Evolutionary conservation across 2,888 invertebrate species (phyloP), one percentile per base, ranked within the genome.

Genomic region (Cephus sareptanus): DNA sequence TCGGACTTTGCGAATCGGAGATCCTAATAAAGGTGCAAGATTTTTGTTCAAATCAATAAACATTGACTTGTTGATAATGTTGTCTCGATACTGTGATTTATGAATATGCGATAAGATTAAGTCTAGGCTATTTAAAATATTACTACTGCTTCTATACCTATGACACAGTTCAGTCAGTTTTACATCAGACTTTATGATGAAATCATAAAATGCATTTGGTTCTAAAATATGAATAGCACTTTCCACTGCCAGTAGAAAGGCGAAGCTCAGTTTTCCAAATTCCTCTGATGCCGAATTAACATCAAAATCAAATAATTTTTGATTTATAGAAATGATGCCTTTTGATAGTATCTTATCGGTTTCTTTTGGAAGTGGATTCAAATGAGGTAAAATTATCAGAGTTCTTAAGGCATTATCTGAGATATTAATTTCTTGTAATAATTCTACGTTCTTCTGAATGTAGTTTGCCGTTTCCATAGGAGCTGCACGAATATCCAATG

Each of bases 181-280:
- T 31, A 87, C 80, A 35, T 82, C 77, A 69, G 81, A 77, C 0
- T 79, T 80, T 4, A 78, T 73, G 1, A 89, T 92, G 80, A 93
- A 92, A 69, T 92, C 89, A 70, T 92, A 90, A 69, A 94, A 85
- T 79, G 90, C 91, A 79, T 93, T 92, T 73, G 92, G 91, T 81
- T 93, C 92, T 0, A 93, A 91, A 84, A 94, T 92, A 86, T 95
- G 95, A 70, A 94, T 91, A 1, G 93, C 90, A 83, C 94, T 93
- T 87, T 96, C 95, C 73, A 95, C 90, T 1, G 93, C 92, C 71
- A 95, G 83, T 77, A 94, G 87, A 87, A 95, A 94, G 73, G 85
- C 77, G 35, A 91, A 89, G 80, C 83, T 87, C 31, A 84, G 78
- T 77, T 81, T 86, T 11, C 81, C 78, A 13, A 83, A 31, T 12